These are phyloP conservation scores for Florisuga fusca DNA, from an alignment of 2,797 vertebrate species.

Conservation along the genomic window DNA sequence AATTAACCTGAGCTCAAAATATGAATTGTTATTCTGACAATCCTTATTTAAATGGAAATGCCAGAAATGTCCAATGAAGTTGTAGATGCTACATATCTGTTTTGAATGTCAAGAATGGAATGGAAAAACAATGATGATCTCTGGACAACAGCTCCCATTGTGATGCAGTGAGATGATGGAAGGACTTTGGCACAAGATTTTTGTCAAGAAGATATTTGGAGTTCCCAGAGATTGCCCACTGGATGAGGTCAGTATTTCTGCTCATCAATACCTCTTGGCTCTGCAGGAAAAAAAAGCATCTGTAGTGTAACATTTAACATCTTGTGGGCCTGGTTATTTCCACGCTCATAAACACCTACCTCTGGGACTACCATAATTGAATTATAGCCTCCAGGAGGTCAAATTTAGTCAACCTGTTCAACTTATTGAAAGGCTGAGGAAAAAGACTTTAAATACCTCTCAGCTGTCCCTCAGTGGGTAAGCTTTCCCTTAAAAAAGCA, in stretches of 20 bases:
- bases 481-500: neutral
- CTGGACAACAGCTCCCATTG: neutral
- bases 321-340: neutral
- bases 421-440: neutral
- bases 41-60: neutral
- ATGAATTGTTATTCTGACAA: constrained; percentile 1
- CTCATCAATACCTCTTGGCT: neutral
- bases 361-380: neutral
- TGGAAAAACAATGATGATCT: neutral
- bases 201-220: neutral
- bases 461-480: neutral
- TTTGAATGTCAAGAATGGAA: neutral
- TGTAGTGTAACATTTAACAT: neutral
- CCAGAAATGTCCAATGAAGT: neutral
- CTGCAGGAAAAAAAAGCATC: neutral
- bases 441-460: neutral
- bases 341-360: neutral
- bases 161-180: neutral
- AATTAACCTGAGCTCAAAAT: constrained; percentile 15
- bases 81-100: neutral
- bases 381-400: neutral
- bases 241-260: neutral
- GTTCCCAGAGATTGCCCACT: neutral
- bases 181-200: neutral
- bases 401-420: neutral